Evolutionary conservation across 2,797 vertebrate species (phyloP).

Genomic region (Cossypha caffra): DNA sequence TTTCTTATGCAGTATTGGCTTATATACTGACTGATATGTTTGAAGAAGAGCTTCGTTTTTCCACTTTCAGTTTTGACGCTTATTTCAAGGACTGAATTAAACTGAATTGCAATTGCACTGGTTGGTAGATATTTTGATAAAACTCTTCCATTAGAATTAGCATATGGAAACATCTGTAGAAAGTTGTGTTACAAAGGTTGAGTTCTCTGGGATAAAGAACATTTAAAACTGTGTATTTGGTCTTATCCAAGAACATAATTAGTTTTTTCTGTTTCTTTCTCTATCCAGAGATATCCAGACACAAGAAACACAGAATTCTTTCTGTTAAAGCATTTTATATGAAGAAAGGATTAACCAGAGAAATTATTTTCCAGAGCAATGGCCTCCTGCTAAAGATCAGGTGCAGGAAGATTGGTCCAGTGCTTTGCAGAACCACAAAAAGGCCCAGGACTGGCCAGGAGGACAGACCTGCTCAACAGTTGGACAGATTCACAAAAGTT

Average conservation of each 20-base stretch:
- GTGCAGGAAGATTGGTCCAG: not conserved
- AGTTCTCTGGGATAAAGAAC: not conserved
- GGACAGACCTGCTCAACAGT: not conserved
- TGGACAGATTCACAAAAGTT: not conserved
- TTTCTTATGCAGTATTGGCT: not conserved
- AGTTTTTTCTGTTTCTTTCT: not conserved
- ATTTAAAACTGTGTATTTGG: not conserved
- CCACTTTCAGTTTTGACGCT: not conserved
- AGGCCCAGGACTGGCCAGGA: not conserved
- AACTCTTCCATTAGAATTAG: not conserved
- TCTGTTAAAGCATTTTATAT: not conserved
- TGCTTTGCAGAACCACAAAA: not conserved
- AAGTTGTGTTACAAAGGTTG: fast-evolving
- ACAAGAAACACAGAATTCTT: not conserved
- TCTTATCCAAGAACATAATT: not conserved
- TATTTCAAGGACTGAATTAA: not conserved
- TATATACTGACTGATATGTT: not conserved
- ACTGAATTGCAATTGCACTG: not conserved
- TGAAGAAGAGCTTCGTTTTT: not conserved
- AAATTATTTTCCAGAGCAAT: not conserved
- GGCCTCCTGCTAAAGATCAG: fast-evolving
- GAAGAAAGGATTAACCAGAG: not conserved
- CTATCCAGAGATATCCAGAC: not conserved
- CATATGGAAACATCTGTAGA: not conserved
- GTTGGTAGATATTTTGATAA: not conserved